Evolutionary conservation across 2,113 vertebrate species (phyloP), one percentile per base, ranked within the genome.

Genomic region (Hylia prasina): DNA sequence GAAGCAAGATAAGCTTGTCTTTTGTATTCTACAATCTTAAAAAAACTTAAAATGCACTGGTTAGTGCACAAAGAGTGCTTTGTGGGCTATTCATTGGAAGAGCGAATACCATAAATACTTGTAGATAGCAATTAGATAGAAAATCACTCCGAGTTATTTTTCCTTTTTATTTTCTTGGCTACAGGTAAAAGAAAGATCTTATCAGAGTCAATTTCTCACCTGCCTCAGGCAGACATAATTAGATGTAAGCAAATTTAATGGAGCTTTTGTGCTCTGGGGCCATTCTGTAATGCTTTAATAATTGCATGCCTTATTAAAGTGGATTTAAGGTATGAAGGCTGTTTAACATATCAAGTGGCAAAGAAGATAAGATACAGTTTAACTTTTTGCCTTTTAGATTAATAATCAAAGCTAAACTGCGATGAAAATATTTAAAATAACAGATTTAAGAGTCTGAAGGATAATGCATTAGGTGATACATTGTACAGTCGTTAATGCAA

Each of bases 161-260:
- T 60, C 20, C 18, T 73, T 88, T 88, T 69, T 87, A 51, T 87
- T 79, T 95, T 97, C 97, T 97, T 96, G 98, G 97, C 97, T 98
- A 98, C 97, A 98, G 97, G 98, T 98, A 98, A 98, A 98, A 97
- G 97, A 97, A 98, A 98, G 98, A 98, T 99, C 97, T 98, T 99
- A 98, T 98, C 98, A 90, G 95, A 96, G 89, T 98, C 97, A 98
- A 98, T 98, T 99, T 98, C 97, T 99, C 98, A 98, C 98, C 98
- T 98, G 98, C 98, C 98, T 98, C 93, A 96, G 98, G 98, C 98
- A 96, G 97, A 79, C 64, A 79, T 99, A 99, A 99, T 99, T 99
- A 99, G 97, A 98, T 98, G 97, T 98, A 97, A 98, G 98, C 98
- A 98, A 98, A 98, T 97, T 98, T 98, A 98, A 98, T 98, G 98